These are phyloP conservation scores for Chaenocephalus aceratus DNA, from an alignment of 2,113 vertebrate species.

Conservation along the genomic window DNA sequence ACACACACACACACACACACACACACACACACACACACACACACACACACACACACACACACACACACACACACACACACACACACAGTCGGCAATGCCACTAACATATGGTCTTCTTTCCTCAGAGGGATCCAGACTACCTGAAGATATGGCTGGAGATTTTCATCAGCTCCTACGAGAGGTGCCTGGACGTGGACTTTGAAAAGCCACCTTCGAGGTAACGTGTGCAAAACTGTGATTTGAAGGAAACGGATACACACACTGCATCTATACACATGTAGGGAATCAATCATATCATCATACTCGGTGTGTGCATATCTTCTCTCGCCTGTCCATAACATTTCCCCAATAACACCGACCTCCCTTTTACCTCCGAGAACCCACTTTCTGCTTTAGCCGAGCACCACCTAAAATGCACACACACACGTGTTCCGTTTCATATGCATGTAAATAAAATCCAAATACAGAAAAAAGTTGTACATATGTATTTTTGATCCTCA, in stretches of 20 bases:
- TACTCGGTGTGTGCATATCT: no score
- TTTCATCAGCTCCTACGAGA: slow-evolving; percentile 95
- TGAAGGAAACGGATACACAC: no score
- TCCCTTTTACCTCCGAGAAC: background rate
- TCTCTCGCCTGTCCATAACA: no score
- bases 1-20: background rate
- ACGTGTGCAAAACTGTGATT: slow-evolving; percentile 14
- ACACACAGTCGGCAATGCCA: background rate
- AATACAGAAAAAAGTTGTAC: no score
- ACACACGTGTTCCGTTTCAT: no score
- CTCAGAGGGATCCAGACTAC: slow-evolving; percentile 97
- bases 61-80: background rate
- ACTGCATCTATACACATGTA: no score
- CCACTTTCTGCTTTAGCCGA: background rate
- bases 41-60: background rate
- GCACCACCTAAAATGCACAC: no score
- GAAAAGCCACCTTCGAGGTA: slow-evolving; percentile 96
- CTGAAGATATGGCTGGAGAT: slow-evolving; percentile 97
- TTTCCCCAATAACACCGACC: no score
- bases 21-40: slow-evolving; percentile 2
- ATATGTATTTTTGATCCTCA: no score
- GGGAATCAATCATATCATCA: no score
- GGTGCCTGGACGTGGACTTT: slow-evolving; percentile 96
- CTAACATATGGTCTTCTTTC: slow-evolving; percentile 13
- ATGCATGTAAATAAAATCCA: no score